A percentile compares a stretch with the other conserved stretches of the same genome.
These are phyloP conservation scores for Sebastes schlegelii DNA, from an alignment of 2,113 vertebrate genomes.

Conservation along the genomic window DNA sequence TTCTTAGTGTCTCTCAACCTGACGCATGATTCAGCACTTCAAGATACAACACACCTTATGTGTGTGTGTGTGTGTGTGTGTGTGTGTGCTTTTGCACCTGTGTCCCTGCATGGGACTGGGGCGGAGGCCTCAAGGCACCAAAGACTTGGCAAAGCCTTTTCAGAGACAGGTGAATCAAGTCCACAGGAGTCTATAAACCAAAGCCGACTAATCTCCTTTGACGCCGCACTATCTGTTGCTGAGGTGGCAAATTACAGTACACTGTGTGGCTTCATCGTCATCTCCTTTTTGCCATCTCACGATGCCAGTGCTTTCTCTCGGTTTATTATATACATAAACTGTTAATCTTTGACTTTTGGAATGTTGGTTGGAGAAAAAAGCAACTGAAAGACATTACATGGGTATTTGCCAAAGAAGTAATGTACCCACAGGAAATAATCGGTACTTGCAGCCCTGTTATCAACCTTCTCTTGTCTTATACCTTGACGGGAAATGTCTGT, in stretches of 20 bases:
- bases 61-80: conserved; percentile 32
- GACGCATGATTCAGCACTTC: conserved; percentile 55
- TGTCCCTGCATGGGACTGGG: conserved; percentile 49
- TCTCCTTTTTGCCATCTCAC: conserved; percentile 15
- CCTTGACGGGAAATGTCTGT: neutral
- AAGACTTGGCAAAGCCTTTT: conserved; percentile 55
- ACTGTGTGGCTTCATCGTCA: conserved; percentile 10
- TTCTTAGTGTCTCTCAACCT: conserved; percentile 35
- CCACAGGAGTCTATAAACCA: conserved; percentile 54
- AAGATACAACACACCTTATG: conserved; percentile 57
- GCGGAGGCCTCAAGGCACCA: conserved; percentile 47
- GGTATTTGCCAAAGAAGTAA: neutral
- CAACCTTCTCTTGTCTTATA: neutral
- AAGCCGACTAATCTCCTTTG: conserved; percentile 66
- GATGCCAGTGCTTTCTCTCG: neutral
- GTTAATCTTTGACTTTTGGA: neutral
- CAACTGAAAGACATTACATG: neutral
- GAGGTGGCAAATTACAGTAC: conserved; percentile 40
- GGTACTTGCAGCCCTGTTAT: neutral
- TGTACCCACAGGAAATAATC: neutral
- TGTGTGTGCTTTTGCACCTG: conserved; percentile 54
- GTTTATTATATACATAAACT: neutral
- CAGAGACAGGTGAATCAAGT: conserved; percentile 66
- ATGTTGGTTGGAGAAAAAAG: neutral
- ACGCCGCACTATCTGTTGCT: conserved; percentile 50